Percentiles rank a stretch among this genome's conserved stretches.
Evolutionary conservation across 2,797 vertebrate species (phyloP).

Genomic region (Sebastolobus altivelis): DNA sequence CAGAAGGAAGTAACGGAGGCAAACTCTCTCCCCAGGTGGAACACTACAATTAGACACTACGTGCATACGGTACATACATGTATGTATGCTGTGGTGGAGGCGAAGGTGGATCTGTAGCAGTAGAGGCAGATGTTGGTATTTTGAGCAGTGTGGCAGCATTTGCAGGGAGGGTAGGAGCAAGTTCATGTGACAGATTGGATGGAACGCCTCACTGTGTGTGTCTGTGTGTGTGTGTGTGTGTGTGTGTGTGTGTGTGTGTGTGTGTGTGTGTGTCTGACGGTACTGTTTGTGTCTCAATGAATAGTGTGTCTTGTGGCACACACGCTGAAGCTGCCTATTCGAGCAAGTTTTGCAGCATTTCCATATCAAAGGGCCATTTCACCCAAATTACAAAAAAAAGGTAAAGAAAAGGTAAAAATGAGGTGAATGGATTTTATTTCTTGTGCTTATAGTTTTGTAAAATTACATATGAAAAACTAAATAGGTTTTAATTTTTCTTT

Average conservation of each 20-base stretch:
- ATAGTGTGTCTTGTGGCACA: background rate
- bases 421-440: background rate
- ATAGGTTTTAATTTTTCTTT: background rate
- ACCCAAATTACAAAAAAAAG: background rate
- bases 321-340: slow-evolving; percentile 9
- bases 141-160: slow-evolving; percentile 1
- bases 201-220: slow-evolving; percentile 4
- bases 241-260: background rate
- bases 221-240: background rate
- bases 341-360: background rate
- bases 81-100: background rate
- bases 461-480: background rate
- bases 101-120: background rate
- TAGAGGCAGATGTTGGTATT: background rate
- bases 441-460: background rate
- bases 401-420: background rate
- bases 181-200: slow-evolving; percentile 37
- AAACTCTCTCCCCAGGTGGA: background rate
- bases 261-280: background rate
- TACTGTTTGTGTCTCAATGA: slow-evolving; percentile 12
- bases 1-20: background rate
- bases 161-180: slow-evolving; percentile 13
- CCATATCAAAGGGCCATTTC: background rate
- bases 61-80: background rate
- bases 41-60: background rate